Conservation (phyloP, 2,113 vertebrate genomes). For the Phrynocephalus versicolor region DNA sequence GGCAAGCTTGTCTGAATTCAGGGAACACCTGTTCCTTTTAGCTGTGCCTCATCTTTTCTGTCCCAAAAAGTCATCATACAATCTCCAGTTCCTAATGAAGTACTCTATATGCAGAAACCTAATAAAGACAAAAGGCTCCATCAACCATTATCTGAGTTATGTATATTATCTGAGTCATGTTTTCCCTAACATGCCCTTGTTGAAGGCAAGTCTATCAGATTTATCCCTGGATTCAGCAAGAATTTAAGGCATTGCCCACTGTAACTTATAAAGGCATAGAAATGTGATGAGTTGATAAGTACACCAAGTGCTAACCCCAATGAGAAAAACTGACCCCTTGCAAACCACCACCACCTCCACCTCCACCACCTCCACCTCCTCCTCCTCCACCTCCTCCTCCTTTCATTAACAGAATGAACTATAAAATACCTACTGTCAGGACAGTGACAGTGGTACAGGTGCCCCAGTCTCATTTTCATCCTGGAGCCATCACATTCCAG, state of each 20-base stretch:
- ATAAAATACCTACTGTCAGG: too few relatives aligned
- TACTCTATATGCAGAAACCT: constrained; percentile 16
- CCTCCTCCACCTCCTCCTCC: not conserved
- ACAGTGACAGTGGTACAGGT: too few relatives aligned
- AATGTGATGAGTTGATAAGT: not conserved
- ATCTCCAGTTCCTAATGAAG: constrained; percentile 13
- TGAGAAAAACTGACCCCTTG: not conserved
- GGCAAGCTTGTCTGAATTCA: not conserved
- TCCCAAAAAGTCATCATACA: not conserved
- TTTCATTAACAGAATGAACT: too few relatives aligned
- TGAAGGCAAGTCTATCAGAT: not conserved
- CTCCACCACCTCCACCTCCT: too few relatives aligned
- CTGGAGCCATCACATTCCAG: too few relatives aligned
- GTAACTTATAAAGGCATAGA: not conserved
- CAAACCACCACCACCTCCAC: too few relatives aligned
- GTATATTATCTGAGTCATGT: not conserved
- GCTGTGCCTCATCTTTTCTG: not conserved
- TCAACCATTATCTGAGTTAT: constrained; percentile 17
- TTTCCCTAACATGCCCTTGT: not conserved
- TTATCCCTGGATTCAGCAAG: constrained; percentile 29
- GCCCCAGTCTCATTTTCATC: too few relatives aligned
- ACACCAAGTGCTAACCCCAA: not conserved
- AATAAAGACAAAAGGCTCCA: constrained; percentile 23
- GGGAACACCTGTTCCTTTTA: not conserved
- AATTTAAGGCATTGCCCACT: not conserved